phyloP scores from a whole-genome alignment of 2,113 vertebrate genomes.

The Caracal caracal region DNA sequence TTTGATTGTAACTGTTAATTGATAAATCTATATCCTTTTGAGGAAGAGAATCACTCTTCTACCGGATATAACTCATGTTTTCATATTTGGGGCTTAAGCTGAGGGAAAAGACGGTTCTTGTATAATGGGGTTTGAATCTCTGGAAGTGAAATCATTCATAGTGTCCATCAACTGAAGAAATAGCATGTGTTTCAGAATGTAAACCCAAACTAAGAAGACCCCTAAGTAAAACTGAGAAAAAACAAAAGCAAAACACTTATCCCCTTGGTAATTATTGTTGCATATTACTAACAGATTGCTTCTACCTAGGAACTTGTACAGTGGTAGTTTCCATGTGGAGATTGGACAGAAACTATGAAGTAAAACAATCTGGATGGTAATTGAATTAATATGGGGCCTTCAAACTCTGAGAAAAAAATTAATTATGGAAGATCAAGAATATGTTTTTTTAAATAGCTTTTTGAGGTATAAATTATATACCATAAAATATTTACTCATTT shows the following conservation, averaged over 20 bases:
- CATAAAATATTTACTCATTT: slow-evolving; percentile 6
- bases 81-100: background rate
- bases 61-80: background rate
- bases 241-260: background rate
- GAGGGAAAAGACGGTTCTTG: background rate
- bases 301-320: background rate
- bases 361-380: background rate
- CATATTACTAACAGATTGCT: background rate
- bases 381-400: background rate
- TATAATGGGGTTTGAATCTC: background rate
- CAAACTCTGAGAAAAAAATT: background rate
- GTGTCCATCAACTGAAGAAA: background rate
- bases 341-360: background rate
- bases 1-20: background rate
- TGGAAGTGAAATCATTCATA: background rate
- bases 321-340: background rate
- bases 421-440: background rate
- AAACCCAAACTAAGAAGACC: background rate
- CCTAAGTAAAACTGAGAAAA: background rate
- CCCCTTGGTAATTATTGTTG: background rate
- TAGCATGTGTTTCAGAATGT: background rate
- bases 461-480: background rate
- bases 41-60: background rate
- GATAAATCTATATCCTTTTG: background rate
- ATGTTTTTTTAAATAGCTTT: background rate